A percentile compares a stretch with the other conserved stretches of the same genome.
These are phyloP conservation scores for Parelbella ahira DNA, from an alignment of 2,888 invertebrate species.

Conservation along the genomic window DNA sequence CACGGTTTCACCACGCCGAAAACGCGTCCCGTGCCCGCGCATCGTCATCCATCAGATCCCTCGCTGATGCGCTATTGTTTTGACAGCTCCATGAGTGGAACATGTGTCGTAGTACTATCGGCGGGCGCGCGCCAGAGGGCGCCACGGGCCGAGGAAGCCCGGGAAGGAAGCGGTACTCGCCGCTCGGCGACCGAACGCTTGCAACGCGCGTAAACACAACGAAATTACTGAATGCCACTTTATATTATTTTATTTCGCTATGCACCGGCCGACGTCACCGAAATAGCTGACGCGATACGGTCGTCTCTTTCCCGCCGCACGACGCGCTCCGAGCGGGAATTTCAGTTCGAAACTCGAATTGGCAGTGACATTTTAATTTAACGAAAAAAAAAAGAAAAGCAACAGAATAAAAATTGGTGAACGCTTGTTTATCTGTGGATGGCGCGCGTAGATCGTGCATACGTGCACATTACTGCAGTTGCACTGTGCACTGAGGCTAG, in stretches of 20 bases:
- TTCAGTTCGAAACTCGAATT: constrained; percentile 57
- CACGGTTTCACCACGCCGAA: constrained; percentile 55
- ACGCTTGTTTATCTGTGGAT: constrained; percentile 30
- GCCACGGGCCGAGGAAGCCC: constrained; percentile 46
- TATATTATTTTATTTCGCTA: constrained; percentile 78
- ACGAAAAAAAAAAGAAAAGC: too few relatives aligned
- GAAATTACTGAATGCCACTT: constrained; percentile 78
- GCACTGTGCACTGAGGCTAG: constrained; percentile 61
- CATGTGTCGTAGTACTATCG: constrained; percentile 33
- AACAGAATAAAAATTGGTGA: too few relatives aligned
- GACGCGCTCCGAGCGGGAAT: constrained; percentile 41
- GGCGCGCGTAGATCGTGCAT: constrained; percentile 48
- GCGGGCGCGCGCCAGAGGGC: constrained; percentile 55
- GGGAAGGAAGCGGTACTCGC: constrained; percentile 45
- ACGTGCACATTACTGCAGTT: constrained; percentile 61
- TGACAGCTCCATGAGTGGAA: constrained; percentile 53
- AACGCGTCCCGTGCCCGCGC: constrained; percentile 37
- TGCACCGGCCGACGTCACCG: constrained; percentile 75
- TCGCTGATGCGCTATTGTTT: constrained; percentile 50
- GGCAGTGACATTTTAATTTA: constrained; percentile 39
- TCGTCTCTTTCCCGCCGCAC: constrained; percentile 63
- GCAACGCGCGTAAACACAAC: constrained; percentile 79
- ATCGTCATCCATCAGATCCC: constrained; percentile 36
- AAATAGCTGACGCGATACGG: constrained; percentile 58
- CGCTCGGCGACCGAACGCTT: constrained; percentile 58